Evolutionary conservation across 2,888 invertebrate species (phyloP).

Genomic region (Cheilosia urbana): DNA sequence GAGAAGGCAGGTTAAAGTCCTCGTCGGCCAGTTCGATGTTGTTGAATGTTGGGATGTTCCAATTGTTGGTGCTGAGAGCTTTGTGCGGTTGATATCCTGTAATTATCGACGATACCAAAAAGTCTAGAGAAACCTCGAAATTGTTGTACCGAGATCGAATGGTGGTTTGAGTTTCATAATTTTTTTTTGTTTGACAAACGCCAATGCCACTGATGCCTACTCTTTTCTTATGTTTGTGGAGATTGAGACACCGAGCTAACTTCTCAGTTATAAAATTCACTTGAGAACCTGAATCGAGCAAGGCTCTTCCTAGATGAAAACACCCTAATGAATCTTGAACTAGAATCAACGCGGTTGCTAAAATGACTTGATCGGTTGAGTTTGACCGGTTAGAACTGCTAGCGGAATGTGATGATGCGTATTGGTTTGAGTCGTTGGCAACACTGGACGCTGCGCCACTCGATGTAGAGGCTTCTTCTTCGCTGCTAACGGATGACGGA

Average conservation of each 20-base stretch:
- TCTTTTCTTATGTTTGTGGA: not conserved
- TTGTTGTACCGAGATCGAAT: slow-evolving; percentile 10
- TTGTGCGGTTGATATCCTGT: slow-evolving; percentile 23
- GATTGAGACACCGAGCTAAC: not conserved
- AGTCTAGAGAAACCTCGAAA: slow-evolving; percentile 13
- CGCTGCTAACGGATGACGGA: too few species aligned
- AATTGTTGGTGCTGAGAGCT: not conserved
- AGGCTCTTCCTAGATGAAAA: slow-evolving; percentile 10
- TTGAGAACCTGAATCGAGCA: slow-evolving; percentile 15
- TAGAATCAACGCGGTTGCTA: not conserved
- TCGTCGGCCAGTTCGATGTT: slow-evolving; percentile 7
- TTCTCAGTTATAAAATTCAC: slow-evolving; percentile 15
- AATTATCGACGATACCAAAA: not conserved
- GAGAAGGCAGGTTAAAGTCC: slow-evolving; percentile 1
- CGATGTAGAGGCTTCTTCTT: too few species aligned
- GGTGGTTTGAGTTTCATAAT: slow-evolving; percentile 2
- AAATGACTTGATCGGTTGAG: not conserved
- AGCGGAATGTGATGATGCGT: not conserved
- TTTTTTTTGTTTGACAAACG: not conserved
- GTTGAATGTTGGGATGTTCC: slow-evolving; percentile 19
- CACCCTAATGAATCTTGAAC: not conserved
- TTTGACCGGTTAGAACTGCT: not conserved
- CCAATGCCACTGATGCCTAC: slow-evolving; percentile 20
- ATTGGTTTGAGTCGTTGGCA: not conserved
- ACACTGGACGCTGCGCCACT: too few species aligned